A percentile compares a stretch with the other conserved stretches of the same genome.
phyloP scores from a whole-genome alignment of 2,888 invertebrate genomes.

The Zele albiditarsus region DNA sequence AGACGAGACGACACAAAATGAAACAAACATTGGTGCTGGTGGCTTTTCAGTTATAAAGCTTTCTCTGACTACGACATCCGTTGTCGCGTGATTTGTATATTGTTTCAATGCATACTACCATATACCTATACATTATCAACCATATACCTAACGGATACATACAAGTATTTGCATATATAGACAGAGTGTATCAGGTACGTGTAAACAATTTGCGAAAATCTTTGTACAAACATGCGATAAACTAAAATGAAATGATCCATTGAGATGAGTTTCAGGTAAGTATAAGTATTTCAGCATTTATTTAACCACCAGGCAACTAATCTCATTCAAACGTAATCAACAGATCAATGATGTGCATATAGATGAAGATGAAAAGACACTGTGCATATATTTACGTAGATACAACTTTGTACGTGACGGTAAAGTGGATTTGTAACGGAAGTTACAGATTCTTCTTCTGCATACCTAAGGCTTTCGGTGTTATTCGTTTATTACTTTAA shows the following conservation, averaged over 20 bases:
- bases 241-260: not conserved
- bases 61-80: slow-evolving; percentile 45
- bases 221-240: not conserved
- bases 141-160: not conserved
- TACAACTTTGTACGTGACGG: not conserved
- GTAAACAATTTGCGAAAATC: slow-evolving; percentile 16
- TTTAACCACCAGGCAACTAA: not conserved
- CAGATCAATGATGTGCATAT: not conserved
- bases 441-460: slow-evolving; percentile 1
- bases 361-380: not conserved
- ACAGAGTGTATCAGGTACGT: slow-evolving; percentile 13
- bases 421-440: slow-evolving; percentile 4
- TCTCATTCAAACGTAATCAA: not conserved
- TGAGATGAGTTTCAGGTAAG: not conserved
- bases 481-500: slow-evolving; percentile 34
- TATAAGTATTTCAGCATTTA: not conserved
- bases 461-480: not conserved
- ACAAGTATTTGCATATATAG: not conserved
- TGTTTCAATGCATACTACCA: slow-evolving; percentile 39
- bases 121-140: slow-evolving; percentile 15
- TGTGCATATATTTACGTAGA: not conserved
- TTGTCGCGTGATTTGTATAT: slow-evolving; percentile 48
- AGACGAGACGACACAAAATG: slow-evolving; percentile 31
- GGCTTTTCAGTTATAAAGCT: slow-evolving; percentile 42
- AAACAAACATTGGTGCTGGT: slow-evolving; percentile 37